Evolutionary conservation across 2,113 vertebrate species (phyloP).

Genomic region (Sminthopsis crassicaudata): DNA sequence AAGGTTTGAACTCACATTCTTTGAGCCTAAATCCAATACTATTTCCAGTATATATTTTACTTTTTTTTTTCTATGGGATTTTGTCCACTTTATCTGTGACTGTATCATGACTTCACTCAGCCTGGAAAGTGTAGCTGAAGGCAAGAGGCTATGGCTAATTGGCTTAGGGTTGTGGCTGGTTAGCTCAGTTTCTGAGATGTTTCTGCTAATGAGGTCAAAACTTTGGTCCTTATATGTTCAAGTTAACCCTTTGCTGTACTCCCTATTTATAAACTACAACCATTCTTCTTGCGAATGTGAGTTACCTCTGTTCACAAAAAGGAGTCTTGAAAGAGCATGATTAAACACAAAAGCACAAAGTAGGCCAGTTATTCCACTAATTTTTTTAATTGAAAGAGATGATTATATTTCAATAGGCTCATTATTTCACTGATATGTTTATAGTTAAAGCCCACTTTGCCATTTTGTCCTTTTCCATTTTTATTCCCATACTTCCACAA

Average conservation of each 20-base stretch:
- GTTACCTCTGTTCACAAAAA: not conserved
- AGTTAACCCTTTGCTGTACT: too few species aligned
- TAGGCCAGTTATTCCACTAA: too few species aligned
- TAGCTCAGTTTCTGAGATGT: not conserved
- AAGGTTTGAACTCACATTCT: too few species aligned
- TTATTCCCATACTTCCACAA: not conserved
- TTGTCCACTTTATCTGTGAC: not conserved
- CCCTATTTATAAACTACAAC: too few species aligned
- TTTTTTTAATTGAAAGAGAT: not conserved
- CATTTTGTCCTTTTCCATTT: not conserved
- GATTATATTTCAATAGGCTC: not conserved
- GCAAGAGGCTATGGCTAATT: not conserved
- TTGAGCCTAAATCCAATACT: too few species aligned
- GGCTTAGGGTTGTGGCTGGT: too few species aligned
- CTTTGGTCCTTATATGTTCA: not conserved
- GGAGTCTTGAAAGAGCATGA: not conserved
- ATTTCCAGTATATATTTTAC: not conserved
- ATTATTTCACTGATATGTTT: not conserved
- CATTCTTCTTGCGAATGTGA: not conserved
- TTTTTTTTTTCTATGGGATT: not conserved
- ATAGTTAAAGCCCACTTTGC: not conserved
- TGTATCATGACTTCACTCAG: not conserved
- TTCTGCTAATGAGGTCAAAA: fast-evolving
- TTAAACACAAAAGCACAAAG: not conserved
- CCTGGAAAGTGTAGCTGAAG: not conserved